phyloP scores from a whole-genome alignment of 2,113 vertebrate species.

The Saimiri boliviensis region DNA sequence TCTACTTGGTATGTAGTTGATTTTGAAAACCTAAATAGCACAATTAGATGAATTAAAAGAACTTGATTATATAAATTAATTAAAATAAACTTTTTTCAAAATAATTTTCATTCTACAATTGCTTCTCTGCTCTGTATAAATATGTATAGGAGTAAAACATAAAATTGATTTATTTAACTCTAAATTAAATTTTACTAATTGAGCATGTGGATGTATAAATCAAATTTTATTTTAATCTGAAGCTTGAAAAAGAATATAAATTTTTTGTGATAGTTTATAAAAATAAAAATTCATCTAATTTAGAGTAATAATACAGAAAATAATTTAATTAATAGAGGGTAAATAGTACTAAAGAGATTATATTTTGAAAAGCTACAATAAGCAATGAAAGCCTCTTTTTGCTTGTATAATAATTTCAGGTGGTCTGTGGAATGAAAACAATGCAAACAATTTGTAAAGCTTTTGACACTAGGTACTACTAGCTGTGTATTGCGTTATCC shows the following conservation, averaged over 20 bases:
- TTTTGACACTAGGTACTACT: background rate
- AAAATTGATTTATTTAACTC: background rate
- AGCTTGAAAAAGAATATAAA: background rate
- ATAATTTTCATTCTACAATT: background rate
- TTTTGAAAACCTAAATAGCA: background rate
- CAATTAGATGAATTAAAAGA: background rate
- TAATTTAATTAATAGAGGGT: background rate
- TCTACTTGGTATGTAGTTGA: background rate
- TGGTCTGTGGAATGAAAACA: background rate
- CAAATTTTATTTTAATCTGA: background rate
- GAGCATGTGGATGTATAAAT: background rate
- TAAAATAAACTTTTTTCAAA: background rate
- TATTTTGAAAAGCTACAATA: background rate
- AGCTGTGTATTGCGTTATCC: background rate
- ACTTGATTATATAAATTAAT: background rate
- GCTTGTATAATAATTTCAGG: background rate
- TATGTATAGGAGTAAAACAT: background rate
- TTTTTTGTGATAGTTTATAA: background rate
- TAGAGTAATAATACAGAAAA: background rate
- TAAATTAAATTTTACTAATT: conserved; percentile 12
- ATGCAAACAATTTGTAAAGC: background rate
- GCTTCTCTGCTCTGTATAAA: background rate
- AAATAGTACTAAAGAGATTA: background rate
- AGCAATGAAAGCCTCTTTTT: background rate
- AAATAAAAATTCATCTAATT: background rate